Evolutionary conservation across 1,140 invertebrate species (phyloP).

Genomic region (Diorhabda elongata): DNA sequence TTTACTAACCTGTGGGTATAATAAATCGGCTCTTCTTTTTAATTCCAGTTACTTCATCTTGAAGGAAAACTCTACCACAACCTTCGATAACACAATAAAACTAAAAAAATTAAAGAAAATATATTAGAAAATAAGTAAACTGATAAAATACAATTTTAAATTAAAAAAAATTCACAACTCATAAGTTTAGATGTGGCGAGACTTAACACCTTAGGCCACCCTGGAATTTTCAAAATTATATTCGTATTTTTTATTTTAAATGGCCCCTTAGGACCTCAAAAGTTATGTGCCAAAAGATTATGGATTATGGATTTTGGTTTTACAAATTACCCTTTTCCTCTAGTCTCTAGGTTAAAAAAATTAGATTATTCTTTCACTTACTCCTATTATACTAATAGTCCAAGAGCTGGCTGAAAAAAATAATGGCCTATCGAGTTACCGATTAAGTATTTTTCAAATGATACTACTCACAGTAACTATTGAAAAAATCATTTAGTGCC

Average conservation of each 20-base stretch:
- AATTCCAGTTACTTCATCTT: not conserved
- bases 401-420: no score
- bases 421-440: no score
- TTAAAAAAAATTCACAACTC: not conserved
- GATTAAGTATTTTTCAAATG: no score
- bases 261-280: no score
- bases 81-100: not conserved
- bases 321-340: no score
- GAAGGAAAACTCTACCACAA: not conserved
- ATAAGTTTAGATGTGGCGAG: not conserved
- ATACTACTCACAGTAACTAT: no score
- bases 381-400: no score
- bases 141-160: not conserved
- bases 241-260: not conserved
- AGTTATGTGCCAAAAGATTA: no score
- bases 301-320: no score
- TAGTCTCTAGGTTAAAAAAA: no score
- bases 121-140: not conserved
- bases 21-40: not conserved
- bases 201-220: not conserved
- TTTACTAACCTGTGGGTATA: not conserved
- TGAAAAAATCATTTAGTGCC: no score
- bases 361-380: no score
- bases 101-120: not conserved
- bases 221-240: not conserved